Evolutionary conservation across 1,140 invertebrate species (phyloP).

Genomic region (Tenebrio molitor): DNA sequence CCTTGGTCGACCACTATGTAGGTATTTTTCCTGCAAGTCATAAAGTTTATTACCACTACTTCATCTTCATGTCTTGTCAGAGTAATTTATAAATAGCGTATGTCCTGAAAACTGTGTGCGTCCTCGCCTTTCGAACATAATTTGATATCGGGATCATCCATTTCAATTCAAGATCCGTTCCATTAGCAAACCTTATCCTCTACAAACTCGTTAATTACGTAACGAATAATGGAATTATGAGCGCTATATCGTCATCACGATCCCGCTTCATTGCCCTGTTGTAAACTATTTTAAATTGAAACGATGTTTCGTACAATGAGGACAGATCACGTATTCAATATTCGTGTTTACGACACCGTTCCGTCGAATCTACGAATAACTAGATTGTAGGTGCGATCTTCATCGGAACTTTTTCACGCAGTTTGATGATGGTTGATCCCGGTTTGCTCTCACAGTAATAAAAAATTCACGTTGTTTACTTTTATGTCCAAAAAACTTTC

Average conservation of each 20-base stretch:
- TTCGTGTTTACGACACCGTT: conserved; percentile 20
- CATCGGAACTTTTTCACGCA: conserved; percentile 2
- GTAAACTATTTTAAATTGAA: conserved; percentile 30
- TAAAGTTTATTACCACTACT: conserved; percentile 28
- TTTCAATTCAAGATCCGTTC: conserved; percentile 21
- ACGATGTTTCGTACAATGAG: conserved; percentile 19
- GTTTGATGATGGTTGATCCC: too few species aligned
- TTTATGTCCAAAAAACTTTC: too few species aligned
- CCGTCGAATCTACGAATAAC: neutral
- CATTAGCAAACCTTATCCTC: conserved; percentile 6
- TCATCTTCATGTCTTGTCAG: conserved; percentile 36
- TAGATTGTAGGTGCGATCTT: neutral
- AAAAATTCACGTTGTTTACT: too few species aligned
- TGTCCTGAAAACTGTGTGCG: neutral
- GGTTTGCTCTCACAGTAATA: too few species aligned
- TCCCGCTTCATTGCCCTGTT: neutral
- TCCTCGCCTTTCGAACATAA: neutral
- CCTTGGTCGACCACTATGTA: conserved; percentile 8
- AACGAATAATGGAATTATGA: conserved; percentile 27
- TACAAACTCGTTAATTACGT: conserved; percentile 29
- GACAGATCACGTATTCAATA: conserved; percentile 25
- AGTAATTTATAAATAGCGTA: conserved; percentile 35
- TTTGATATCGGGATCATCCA: conserved; percentile 8
- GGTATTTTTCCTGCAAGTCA: conserved; percentile 38
- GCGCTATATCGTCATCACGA: conserved; percentile 18